A percentile compares a stretch with the other conserved stretches of the same genome.
Conservation (phyloP, 2,113 vertebrate species). For the Himantopus leucocephalus region DNA sequence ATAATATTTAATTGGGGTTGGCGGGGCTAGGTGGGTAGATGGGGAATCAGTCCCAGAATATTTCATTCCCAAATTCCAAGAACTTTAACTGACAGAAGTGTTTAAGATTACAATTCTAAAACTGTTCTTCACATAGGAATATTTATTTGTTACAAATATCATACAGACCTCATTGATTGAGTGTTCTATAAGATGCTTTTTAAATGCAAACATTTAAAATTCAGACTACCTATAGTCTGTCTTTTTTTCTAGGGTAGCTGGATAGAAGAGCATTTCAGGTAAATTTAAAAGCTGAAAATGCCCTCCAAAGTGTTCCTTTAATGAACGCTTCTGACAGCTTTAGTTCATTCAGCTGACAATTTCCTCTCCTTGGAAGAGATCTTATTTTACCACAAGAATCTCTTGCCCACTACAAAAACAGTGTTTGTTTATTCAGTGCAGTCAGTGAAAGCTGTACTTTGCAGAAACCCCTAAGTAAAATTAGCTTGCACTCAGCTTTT, state of each 20-base stretch:
- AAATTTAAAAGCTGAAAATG: neutral
- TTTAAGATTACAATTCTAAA: neutral
- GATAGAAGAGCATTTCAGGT: neutral
- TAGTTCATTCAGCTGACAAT: neutral
- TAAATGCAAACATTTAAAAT: neutral
- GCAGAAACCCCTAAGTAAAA: neutral
- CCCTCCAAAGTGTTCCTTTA: neutral
- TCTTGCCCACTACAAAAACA: neutral
- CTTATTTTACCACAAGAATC: neutral
- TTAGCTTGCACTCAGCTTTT: neutral
- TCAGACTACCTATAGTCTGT: neutral
- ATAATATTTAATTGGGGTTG: neutral
- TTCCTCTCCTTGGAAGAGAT: neutral
- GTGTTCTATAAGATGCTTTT: neutral
- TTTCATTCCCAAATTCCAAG: neutral
- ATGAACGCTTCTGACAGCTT: neutral
- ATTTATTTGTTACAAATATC: conserved; percentile 12
- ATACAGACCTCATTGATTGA: neutral
- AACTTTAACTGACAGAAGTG: neutral
- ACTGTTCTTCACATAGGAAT: neutral
- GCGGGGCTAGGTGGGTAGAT: neutral
- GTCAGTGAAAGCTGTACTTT: neutral
- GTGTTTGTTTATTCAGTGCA: neutral
- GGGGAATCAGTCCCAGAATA: neutral
- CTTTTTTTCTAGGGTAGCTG: neutral